Evolutionary conservation across 1,140 invertebrate genomes (phyloP).

Genomic region (Pseudomyrmex concolor): DNA sequence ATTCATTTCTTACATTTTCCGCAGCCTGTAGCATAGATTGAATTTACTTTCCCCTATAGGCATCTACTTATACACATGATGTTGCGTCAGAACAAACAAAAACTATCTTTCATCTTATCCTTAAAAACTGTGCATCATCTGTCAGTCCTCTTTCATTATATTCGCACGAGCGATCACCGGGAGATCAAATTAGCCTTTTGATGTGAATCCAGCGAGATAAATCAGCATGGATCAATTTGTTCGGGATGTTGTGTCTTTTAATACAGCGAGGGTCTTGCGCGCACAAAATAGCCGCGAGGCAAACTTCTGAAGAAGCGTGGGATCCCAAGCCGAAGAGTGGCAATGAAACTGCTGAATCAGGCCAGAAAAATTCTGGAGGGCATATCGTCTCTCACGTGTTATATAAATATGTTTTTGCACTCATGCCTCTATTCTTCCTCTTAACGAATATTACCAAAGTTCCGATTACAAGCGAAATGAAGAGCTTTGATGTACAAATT

Average conservation of each 20-base stretch:
- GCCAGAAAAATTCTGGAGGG: slow-evolving; percentile 44
- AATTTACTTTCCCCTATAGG: background rate
- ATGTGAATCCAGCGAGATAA: slow-evolving; percentile 47
- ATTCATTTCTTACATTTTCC: background rate
- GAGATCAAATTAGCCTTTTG: slow-evolving; percentile 63
- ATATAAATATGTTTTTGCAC: slow-evolving; percentile 67
- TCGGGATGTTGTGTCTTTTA: slow-evolving; percentile 43
- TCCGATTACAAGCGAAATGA: slow-evolving; percentile 40
- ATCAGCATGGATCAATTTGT: slow-evolving; percentile 41
- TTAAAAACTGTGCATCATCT: slow-evolving; percentile 27
- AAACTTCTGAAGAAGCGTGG: slow-evolving; percentile 67
- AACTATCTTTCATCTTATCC: slow-evolving; percentile 56
- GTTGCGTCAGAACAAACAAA: slow-evolving; percentile 44
- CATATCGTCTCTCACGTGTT: slow-evolving; percentile 54
- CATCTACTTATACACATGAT: background rate
- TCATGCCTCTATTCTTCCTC: slow-evolving; percentile 34
- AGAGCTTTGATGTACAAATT: background rate
- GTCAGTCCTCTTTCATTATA: slow-evolving; percentile 50
- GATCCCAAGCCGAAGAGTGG: slow-evolving; percentile 22
- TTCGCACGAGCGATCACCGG: slow-evolving; percentile 48
- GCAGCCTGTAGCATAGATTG: slow-evolving; percentile 6
- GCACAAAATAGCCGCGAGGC: slow-evolving; percentile 63
- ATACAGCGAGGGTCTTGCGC: slow-evolving; percentile 53
- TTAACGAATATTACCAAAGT: slow-evolving; percentile 74
- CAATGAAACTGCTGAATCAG: slow-evolving; percentile 15